phyloP scores from a whole-genome alignment of 1,140 invertebrate genomes.

The Mycetomoellerius zeteki region DNA sequence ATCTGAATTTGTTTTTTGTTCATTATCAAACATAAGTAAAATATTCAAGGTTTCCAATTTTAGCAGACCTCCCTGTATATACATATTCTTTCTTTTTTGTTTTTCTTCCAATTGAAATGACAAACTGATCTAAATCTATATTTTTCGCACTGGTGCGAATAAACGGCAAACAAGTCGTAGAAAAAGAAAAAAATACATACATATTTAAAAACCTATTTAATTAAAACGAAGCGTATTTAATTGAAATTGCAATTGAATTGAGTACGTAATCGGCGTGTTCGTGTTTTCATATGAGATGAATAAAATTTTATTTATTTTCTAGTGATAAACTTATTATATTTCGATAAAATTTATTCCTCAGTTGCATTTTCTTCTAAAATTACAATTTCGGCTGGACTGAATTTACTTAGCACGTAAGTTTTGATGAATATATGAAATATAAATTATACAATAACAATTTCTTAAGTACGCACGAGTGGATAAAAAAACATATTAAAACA shows the following conservation, averaged over 20 bases:
- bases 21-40: too few relatives aligned
- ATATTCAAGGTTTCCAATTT: too few relatives aligned
- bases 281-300: conserved; percentile 70
- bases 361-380: conserved; percentile 79
- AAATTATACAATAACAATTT: conserved; percentile 78
- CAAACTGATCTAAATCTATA: conserved; percentile 69
- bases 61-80: conserved; percentile 2
- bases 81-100: conserved; percentile 72
- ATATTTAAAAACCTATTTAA: conserved; percentile 79
- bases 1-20: too few relatives aligned
- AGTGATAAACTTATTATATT: conserved; percentile 80
- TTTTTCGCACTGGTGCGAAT: conserved; percentile 86
- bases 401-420: conserved; percentile 85
- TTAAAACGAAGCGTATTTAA: conserved; percentile 56
- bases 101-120: conserved; percentile 66
- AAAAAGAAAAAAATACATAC: conserved; percentile 69
- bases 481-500: conserved; percentile 54
- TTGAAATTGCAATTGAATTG: conserved; percentile 41
- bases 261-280: conserved; percentile 62
- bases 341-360: conserved; percentile 78
- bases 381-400: conserved; percentile 86
- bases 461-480: conserved; percentile 62
- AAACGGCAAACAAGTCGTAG: conserved; percentile 32
- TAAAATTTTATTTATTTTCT: conserved; percentile 84
- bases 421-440: conserved; percentile 79